Evolutionary conservation across 1,140 invertebrate species (phyloP), one percentile per base, ranked within the genome.

Genomic region (Drosophila simulans): DNA sequence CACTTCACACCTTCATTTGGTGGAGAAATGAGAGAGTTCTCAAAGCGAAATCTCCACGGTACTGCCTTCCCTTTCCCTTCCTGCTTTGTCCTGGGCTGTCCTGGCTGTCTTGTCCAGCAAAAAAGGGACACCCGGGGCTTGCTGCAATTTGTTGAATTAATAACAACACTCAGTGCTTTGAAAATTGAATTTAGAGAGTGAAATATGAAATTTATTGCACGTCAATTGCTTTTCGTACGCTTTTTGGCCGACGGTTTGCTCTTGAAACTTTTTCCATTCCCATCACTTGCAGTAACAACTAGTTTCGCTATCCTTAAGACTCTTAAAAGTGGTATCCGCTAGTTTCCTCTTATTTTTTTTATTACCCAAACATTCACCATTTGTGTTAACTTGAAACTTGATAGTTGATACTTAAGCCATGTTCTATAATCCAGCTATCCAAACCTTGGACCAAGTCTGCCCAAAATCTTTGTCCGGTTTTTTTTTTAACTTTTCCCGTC

Each of bases 81-180:
- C 12, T 10, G 42, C 20, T 15, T 15, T 45, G 42, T 17, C n/a
- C 17, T 42, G 40, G 15, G 5, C 40, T 15, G 10, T 22, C 22
- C 45, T 22, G 20, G 15, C 4, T 8, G 45, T 48, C 7, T 25
- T 48, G 46, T 25, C 46, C 25, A 4, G 46, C 13, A 27, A 48
- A 31, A 37, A 54, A 22, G 7, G 31, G 52, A 54, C 34, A 40
- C 27, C 11, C 15, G 49, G 22, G 25, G 59, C 22, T 63, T 34
- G 20, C 35, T 35, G 64, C 64, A 68, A 51, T 68, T 51, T 63
- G 55, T 25, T 63, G 55, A 60, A 59, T 43, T 63, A 35, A 35
- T 60, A 45, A 64, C 48, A 20, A 22, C 25, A 12, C 15, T 15
- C 49, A 35, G 49, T 35, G 31, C 49, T 35, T 52, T 52, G 31